These are phyloP conservation scores for Solea senegalensis DNA, from an alignment of 2,113 vertebrate genomes.

Conservation along the genomic window DNA sequence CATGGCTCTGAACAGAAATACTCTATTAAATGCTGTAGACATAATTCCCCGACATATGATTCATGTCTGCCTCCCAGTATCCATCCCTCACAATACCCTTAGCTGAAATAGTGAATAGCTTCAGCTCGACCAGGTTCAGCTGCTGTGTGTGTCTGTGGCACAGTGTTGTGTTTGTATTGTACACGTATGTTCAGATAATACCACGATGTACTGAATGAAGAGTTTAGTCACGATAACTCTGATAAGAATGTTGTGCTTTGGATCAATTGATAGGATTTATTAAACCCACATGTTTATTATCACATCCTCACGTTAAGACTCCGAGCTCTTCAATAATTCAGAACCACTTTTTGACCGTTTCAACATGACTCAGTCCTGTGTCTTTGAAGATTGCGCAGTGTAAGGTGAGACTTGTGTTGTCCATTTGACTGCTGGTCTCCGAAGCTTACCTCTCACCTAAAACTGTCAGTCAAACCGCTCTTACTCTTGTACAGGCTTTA, in stretches of 20 bases:
- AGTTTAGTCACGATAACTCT: not conserved
- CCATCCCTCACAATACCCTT: conserved; percentile 59
- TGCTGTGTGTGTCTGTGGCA: conserved; percentile 29
- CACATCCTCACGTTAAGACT: conserved; percentile 44
- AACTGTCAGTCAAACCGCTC: conserved; percentile 66
- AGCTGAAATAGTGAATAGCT: conserved; percentile 35
- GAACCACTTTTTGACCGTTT: conserved; percentile 57
- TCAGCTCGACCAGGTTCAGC: conserved; percentile 48
- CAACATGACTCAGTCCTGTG: conserved; percentile 61
- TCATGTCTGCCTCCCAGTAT: conserved; percentile 74
- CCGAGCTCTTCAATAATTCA: conserved; percentile 63
- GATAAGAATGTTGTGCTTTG: conserved; percentile 3
- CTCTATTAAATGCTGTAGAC: conserved; percentile 86
- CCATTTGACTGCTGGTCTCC: conserved; percentile 75
- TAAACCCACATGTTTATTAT: conserved; percentile 43
- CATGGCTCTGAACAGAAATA: conserved; percentile 76
- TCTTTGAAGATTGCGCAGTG: conserved; percentile 73
- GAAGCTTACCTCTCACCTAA: conserved; percentile 63
- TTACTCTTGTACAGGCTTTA: conserved; percentile 53
- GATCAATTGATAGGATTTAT: conserved; percentile 9
- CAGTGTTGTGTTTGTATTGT: too few relatives aligned
- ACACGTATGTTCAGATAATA: too few relatives aligned
- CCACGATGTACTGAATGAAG: too few relatives aligned
- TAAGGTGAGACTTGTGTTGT: conserved; percentile 63
- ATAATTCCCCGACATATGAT: conserved; percentile 83